A percentile compares a stretch with the other conserved stretches of the same genome.
These are phyloP conservation scores for Heteromurus nitidus DNA, from an alignment of 2,888 invertebrate species.

Conservation along the genomic window DNA sequence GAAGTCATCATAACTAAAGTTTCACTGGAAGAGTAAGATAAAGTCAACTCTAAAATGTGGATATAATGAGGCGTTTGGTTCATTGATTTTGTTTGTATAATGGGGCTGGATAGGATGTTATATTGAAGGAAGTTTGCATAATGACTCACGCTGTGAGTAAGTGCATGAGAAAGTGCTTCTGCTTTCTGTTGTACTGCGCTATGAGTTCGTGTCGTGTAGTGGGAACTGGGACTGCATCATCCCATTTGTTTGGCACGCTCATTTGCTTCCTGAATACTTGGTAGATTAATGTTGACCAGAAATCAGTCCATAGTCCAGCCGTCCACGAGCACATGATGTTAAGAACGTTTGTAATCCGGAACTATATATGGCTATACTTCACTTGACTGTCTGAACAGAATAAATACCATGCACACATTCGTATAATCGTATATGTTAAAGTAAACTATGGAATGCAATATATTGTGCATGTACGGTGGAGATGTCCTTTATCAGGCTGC, in stretches of 20 bases:
- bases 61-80: conserved; percentile 64
- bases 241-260: conserved; percentile 38
- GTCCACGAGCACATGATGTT: too few relatives aligned
- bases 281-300: background rate
- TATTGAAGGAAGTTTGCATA: conserved; percentile 57
- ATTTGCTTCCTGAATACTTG: conserved; percentile 31
- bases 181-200: background rate
- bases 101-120: conserved; percentile 43
- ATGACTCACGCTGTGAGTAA: conserved; percentile 60
- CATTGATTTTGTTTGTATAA: conserved; percentile 64
- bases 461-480: too few relatives aligned
- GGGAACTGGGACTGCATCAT: background rate
- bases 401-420: too few relatives aligned
- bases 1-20: conserved; percentile 21
- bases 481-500: background rate
- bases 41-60: conserved; percentile 62
- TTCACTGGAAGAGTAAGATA: conserved; percentile 54
- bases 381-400: too few relatives aligned
- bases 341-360: too few relatives aligned
- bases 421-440: too few relatives aligned
- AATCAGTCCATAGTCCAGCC: background rate
- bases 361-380: too few relatives aligned
- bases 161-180: too few relatives aligned
- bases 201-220: background rate
- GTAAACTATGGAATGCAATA: too few relatives aligned